Evolutionary conservation across 2,888 invertebrate species (phyloP).

Genomic region (Aleiodes testaceus): DNA sequence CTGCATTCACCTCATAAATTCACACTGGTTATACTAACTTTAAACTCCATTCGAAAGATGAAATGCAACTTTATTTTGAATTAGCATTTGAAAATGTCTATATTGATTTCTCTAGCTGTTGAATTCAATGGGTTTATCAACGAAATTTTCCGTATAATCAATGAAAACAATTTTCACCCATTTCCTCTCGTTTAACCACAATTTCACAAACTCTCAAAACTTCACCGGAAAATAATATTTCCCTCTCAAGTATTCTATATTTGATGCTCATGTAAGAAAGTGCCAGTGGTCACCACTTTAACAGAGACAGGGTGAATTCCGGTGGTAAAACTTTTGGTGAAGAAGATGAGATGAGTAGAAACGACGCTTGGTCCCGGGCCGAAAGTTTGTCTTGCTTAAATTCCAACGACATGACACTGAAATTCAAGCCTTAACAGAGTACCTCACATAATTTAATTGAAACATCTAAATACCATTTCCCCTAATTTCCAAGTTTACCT

Average conservation of each 20-base stretch:
- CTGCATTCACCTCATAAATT: too few relatives aligned
- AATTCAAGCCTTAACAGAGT: conserved; percentile 40
- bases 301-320: conserved; percentile 24
- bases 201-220: conserved; percentile 37
- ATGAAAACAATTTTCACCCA: conserved; percentile 22
- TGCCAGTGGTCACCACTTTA: conserved; percentile 33
- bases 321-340: conserved; percentile 5
- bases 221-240: conserved; percentile 31
- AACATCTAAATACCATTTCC: conserved; percentile 2
- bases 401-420: conserved; percentile 38
- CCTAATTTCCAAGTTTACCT: too few relatives aligned
- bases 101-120: background rate
- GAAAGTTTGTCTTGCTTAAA: conserved; percentile 47
- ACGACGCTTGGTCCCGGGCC: conserved; percentile 37
- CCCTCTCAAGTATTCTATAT: conserved; percentile 9
- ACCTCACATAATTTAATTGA: conserved; percentile 9
- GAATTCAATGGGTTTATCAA: background rate
- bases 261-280: conserved; percentile 21
- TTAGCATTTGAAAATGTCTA: background rate
- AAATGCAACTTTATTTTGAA: too few relatives aligned
- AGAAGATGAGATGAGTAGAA: conserved; percentile 36
- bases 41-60: too few relatives aligned
- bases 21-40: too few relatives aligned
- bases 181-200: conserved; percentile 36
- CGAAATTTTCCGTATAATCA: conserved; percentile 6